A percentile compares a stretch with the other conserved stretches of the same genome.
These are phyloP conservation scores for Melanostoma mellinum DNA, from an alignment of 2,888 invertebrate genomes.

Conservation along the genomic window DNA sequence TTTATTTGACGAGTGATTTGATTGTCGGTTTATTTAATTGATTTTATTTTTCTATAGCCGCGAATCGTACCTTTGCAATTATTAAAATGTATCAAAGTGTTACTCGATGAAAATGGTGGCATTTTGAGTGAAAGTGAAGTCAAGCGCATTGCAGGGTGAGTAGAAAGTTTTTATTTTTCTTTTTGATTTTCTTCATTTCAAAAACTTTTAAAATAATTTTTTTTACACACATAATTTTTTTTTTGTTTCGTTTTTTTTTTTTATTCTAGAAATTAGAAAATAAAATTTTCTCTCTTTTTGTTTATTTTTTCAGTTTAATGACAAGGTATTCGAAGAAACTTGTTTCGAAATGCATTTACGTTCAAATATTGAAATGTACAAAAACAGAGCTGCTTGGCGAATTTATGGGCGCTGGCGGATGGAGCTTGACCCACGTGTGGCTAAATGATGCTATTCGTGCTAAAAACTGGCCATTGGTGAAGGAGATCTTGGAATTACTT, in stretches of 20 bases:
- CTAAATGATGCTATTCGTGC: constrained; percentile 92
- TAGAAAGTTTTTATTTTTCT: constrained; percentile 68
- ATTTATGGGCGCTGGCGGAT: constrained; percentile 96
- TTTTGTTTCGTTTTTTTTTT: constrained; percentile 1
- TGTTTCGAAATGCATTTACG: constrained; percentile 97
- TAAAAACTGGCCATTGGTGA: constrained; percentile 93
- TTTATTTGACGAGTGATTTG: neutral
- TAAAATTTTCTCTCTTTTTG: neutral
- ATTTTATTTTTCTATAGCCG: constrained; percentile 86
- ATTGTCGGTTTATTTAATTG: constrained; percentile 21
- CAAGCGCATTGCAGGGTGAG: constrained; percentile 92
- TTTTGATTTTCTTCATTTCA: neutral
- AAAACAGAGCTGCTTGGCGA: constrained; percentile 91
- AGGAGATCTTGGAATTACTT: constrained; percentile 92
- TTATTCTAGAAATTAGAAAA: neutral
- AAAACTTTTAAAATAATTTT: no score
- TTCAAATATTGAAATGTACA: constrained; percentile 94
- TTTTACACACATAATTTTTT: neutral
- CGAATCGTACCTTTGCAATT: constrained; percentile 95
- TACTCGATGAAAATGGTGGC: constrained; percentile 92
- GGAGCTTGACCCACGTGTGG: constrained; percentile 95
- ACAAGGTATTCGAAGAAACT: constrained; percentile 96
- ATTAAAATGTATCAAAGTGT: constrained; percentile 93
- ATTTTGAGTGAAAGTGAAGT: constrained; percentile 95
- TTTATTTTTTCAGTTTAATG: constrained; percentile 88